These are phyloP conservation scores for Lacerta bilineata DNA, from an alignment of 2,797 vertebrate genomes.

Conservation along the genomic window DNA sequence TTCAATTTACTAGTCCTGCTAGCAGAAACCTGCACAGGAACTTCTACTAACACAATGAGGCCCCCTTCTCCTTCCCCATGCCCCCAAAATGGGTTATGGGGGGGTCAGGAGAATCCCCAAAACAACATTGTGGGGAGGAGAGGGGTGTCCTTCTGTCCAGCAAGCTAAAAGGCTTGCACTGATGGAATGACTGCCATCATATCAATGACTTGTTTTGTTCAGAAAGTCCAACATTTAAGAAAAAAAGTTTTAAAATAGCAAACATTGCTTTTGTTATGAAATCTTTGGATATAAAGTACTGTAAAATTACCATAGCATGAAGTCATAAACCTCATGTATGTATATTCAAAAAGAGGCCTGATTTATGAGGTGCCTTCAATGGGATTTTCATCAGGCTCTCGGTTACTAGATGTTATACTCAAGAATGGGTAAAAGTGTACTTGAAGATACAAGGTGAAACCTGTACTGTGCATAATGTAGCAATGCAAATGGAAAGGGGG, in stretches of 20 bases:
- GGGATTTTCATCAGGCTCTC: slow-evolving; percentile 34
- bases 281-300: slow-evolving; percentile 1
- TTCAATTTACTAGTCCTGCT: too few species aligned
- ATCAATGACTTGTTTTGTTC: background rate
- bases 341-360: slow-evolving; percentile 20
- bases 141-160: too few species aligned
- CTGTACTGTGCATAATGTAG: slow-evolving; percentile 40
- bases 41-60: too few species aligned
- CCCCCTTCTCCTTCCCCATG: too few species aligned
- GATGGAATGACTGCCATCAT: background rate
- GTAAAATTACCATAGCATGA: slow-evolving; percentile 20
- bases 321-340: slow-evolving; percentile 27
- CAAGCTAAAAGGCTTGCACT: too few species aligned
- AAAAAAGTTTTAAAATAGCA: background rate
- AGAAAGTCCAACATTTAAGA: background rate
- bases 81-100: too few species aligned
- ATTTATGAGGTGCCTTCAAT: slow-evolving; percentile 27
- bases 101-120: too few species aligned
- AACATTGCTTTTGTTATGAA: background rate
- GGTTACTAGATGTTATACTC: slow-evolving; percentile 45
- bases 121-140: too few species aligned
- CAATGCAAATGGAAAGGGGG: slow-evolving; percentile 33
- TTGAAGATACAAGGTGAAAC: slow-evolving; percentile 56
- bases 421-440: slow-evolving; percentile 41
- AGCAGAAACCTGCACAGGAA: too few species aligned